Evolutionary conservation across 2,113 vertebrate genomes (phyloP), one percentile per base, ranked within the genome.

Genomic region (Climacteris rufus): DNA sequence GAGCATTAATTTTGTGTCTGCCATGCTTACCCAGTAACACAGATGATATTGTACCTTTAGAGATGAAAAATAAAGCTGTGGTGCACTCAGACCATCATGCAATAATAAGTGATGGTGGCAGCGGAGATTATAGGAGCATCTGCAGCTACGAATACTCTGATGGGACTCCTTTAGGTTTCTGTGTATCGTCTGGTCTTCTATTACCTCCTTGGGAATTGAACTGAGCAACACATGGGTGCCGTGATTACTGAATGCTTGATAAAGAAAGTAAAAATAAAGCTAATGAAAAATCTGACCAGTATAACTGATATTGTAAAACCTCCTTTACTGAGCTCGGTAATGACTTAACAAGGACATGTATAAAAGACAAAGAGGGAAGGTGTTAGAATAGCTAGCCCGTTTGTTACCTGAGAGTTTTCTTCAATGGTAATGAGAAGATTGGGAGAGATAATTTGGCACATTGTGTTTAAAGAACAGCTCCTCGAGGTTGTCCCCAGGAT

Each of bases 341-440:
- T 90, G 86, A n/a, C 42, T 92, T 81, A 70, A 66, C 70, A 92
- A 74, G 60, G n/a, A 28, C 64, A 68, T 54, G 47, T 42, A 81
- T 70, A 44, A 83, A 75, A 71, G 56, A 64, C 39, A 70, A 84
- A 87, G 76, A 83, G 61, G 39, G 42, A 78, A 92, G n/a, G 54
- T 11, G 7, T 70, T 56, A 63, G 75, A 87, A 59, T 15, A 88
- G 64, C 66, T 74, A 85, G 71, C n/a, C 53, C 39, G n/a, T 93
- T 94, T 95, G 56, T 92, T 94, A 87, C 68, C 61, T 74, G 69
- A 90, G 83, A 77, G 56, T 81, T 92, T 84, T 83, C 42, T 87
- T 90, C 76, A 89, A 47, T 81, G 68, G 54, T 89, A 89, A 93
- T 90, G 68, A 92, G 80, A 89, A 95, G 76, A 93, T 37, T 60